These are phyloP conservation scores for Telmatherina bonti DNA, from an alignment of 2,797 vertebrate genomes.

Conservation along the genomic window DNA sequence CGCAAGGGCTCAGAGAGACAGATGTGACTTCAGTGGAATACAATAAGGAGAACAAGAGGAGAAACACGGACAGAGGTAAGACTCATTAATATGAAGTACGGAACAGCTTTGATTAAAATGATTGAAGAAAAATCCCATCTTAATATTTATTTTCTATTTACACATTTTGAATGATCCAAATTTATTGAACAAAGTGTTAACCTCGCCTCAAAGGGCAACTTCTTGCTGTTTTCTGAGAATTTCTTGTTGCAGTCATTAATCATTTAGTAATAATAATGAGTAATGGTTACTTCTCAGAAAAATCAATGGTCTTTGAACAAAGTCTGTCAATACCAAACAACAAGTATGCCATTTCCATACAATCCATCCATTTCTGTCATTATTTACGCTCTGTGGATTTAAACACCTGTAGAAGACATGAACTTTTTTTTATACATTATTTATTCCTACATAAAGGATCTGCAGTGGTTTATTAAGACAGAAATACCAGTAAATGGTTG, in stretches of 20 bases:
- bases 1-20: constrained; percentile 90
- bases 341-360: constrained; percentile 28
- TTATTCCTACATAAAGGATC: constrained; percentile 40
- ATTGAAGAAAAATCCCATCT: neutral
- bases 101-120: neutral
- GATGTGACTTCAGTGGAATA: constrained; percentile 90
- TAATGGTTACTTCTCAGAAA: constrained; percentile 57
- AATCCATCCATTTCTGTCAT: constrained; percentile 31
- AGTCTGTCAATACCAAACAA: constrained; percentile 44
- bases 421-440: constrained; percentile 26
- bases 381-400: constrained; percentile 23
- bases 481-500: constrained; percentile 65
- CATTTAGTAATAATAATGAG: constrained; percentile 56
- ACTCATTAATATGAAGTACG: neutral
- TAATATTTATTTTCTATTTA: neutral
- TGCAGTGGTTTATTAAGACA: constrained; percentile 36
- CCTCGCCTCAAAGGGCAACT: constrained; percentile 35
- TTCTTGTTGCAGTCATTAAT: constrained; percentile 53
- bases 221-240: constrained; percentile 39
- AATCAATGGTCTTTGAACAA: constrained; percentile 55
- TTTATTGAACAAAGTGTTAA: constrained; percentile 19
- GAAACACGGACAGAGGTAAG: constrained; percentile 91
- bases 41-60: constrained; percentile 90
- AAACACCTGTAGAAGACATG: constrained; percentile 23
- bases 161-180: neutral